Evolutionary conservation across 2,113 vertebrate species (phyloP), one percentile per base, ranked within the genome.

Genomic region (Felis chaus): DNA sequence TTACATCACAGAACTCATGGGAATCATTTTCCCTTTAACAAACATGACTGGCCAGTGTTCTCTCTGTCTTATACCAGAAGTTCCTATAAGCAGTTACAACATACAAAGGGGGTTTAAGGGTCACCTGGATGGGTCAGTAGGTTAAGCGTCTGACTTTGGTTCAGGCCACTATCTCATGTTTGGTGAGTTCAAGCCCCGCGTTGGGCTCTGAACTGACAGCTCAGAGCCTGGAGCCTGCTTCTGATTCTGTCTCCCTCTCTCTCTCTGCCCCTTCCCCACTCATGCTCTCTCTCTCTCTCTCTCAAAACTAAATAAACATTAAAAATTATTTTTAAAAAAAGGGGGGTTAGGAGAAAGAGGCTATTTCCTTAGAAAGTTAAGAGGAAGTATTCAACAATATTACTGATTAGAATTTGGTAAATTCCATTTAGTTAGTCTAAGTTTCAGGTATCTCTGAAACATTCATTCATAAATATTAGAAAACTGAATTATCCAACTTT

Each of bases 1-100:
- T 87, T 48, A 76, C 19, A 31, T 39, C 21, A 84, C 18, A 19
- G 39, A 33, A 69, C 21, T 82, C 50, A 81, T 76, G 33, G 39
- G 39, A 94, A 91, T 91, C 57, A 25, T 87, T 90, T 95, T 41
- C 29, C 48, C 9, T 91, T 97, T n/a, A 91, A 57, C n/a, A 50
- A 53, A 91, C 45, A 87, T 31, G 33, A 95, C 27, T 36, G 74
- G 16, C 33, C 18, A 23, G n/a, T 73, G 11, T 27, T 73, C 41
- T 79, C 4, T 92, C n/a, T 94, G 27, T 82, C 33, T 71, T 73
- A 68, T 68, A 50, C 10, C 16, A 87, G 57, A 94, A 93, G 53
- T 27, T 29, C 23, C 33, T 41, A 76, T 69, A 76, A 87, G 14
- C 23, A 69, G 18, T 36, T 93, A 25, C 57, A 79, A 7, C 65